A percentile compares a stretch with the other conserved stretches of the same genome.
Evolutionary conservation across 2,888 invertebrate genomes (phyloP).

Genomic region (Drosophila anomalata): DNA sequence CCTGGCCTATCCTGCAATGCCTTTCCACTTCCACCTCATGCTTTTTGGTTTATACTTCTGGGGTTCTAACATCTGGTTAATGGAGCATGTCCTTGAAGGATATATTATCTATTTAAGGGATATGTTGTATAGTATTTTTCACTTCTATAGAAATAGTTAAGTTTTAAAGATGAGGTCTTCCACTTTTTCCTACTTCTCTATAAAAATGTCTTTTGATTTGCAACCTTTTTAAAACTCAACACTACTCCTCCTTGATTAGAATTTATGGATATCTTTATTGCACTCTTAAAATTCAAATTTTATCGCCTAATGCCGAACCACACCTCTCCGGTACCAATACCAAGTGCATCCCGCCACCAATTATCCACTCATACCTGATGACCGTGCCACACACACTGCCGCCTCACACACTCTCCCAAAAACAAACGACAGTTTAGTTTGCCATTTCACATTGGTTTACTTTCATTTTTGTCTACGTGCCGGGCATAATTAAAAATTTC

Average conservation of each 20-base stretch:
- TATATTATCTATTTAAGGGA: neutral
- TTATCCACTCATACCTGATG: slow-evolving; percentile 4
- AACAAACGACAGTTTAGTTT: slow-evolving; percentile 34
- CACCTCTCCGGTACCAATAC: slow-evolving; percentile 8
- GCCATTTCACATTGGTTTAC: slow-evolving; percentile 74
- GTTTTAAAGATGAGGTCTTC: no score
- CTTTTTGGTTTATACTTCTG: neutral
- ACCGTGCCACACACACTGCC: slow-evolving; percentile 24
- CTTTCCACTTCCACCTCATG: neutral
- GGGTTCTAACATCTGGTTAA: slow-evolving; percentile 15
- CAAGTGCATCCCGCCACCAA: slow-evolving; percentile 10
- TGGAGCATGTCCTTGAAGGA: neutral
- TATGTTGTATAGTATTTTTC: neutral
- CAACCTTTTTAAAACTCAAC: neutral
- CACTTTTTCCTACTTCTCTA: neutral
- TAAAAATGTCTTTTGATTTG: neutral
- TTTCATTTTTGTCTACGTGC: slow-evolving; percentile 75
- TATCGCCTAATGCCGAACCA: slow-evolving; percentile 3
- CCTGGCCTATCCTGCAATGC: slow-evolving; percentile 1
- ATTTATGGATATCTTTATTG: slow-evolving; percentile 1
- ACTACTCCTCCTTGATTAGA: slow-evolving; percentile 5
- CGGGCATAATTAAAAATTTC: slow-evolving; percentile 66
- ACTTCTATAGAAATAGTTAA: no score
- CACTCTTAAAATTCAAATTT: neutral
- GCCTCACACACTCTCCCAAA: slow-evolving; percentile 1